These are phyloP conservation scores for Aleiodes sp. DNA, from an alignment of 1,140 invertebrate species.

Conservation along the genomic window DNA sequence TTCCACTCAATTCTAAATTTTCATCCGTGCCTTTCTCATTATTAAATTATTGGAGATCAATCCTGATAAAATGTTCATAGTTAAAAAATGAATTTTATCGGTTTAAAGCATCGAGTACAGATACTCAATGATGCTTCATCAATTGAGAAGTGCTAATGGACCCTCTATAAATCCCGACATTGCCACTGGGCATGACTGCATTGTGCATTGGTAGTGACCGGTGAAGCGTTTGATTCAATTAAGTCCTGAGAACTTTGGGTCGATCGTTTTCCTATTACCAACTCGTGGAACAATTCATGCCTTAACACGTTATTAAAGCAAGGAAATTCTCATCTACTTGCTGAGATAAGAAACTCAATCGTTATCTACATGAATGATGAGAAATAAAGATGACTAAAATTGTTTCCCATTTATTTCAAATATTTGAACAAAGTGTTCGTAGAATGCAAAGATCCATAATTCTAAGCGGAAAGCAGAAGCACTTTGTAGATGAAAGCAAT, in stretches of 20 bases:
- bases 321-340: no score
- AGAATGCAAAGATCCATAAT: no score
- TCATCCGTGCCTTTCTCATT: background rate
- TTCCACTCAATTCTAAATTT: background rate
- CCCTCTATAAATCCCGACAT: background rate
- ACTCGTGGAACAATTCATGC: background rate
- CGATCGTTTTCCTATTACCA: conserved; percentile 6
- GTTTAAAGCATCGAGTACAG: background rate
- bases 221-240: conserved; percentile 8
- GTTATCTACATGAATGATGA: no score
- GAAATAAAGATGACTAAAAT: no score
- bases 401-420: no score
- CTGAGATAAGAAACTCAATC: no score
- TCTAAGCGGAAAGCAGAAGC: no score
- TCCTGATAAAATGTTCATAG: background rate
- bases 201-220: conserved; percentile 12
- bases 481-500: no score
- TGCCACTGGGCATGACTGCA: background rate
- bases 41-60: background rate
- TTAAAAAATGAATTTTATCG: background rate
- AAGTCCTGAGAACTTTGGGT: conserved; percentile 5
- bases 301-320: no score
- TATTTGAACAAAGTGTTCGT: no score
- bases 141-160: conserved; percentile 17
- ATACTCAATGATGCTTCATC: conserved; percentile 1